Base-by-base conservation (phyloP, 1,140 invertebrate species). In the Trichonephila inaurata region DNA sequence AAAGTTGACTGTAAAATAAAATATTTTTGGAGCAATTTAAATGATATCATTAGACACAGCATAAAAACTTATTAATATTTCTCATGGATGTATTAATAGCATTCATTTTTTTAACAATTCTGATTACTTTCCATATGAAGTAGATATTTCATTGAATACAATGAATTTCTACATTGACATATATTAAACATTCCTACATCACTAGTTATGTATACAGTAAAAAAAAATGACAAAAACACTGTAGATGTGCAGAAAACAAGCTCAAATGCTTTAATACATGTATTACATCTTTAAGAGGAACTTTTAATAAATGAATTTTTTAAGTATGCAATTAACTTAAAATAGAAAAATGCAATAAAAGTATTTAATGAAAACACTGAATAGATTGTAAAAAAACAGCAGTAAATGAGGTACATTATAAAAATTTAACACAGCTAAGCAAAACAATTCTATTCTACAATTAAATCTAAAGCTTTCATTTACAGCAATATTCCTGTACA, bases 401-500 rank as follows among this genome's bases (percentile, higher is more conserved):
- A 85, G 19, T 16, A 60, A 85, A 85, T 60, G 51, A 14, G 18
- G 10, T 60, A 18, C 24, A 60, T 77, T 51, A 51, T 51, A 51
- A 51, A 51, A 51, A 10, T 40, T 19, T 16, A 85, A 61, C n/a
- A 33, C 14, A 85, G 16, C 83, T 61, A 85, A n/a, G n/a, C 44
- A 61, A 77, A 85, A 6, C 51, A 60, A 18, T 60, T 85, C 19
- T 85, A 60, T 60, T 28, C 83, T 60, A 85, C 8, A 85, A 7
- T 60, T 85, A 85, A 58, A 19, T 85, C 58, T 61, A 24, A 85
- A 85, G 58, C 58, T n/a, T 60, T 60, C n/a, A 85, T 85, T 85
- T 85, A 85, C 83, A 85, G 58, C 83, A 85, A 85, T 60, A 51
- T 85, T 14, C 24, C 14, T 61, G n/a, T 61, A 85, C 83, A 85